phyloP scores from a whole-genome alignment of 2,113 vertebrate species.

The Pyrgilauda ruficollis region DNA sequence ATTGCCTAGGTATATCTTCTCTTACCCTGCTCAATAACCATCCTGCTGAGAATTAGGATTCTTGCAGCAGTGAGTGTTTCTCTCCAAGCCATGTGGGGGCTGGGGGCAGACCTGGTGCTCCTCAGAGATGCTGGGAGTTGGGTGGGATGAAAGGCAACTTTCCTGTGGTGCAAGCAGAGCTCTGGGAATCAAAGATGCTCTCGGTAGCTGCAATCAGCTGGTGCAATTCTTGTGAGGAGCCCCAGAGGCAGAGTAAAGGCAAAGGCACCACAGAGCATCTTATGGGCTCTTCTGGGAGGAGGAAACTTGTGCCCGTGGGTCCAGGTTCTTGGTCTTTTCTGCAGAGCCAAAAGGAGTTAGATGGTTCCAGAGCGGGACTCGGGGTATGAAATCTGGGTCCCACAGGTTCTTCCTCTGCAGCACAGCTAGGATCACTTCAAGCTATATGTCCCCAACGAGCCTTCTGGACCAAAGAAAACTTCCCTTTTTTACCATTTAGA shows the following conservation, averaged over 20 bases:
- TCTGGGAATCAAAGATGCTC: background rate
- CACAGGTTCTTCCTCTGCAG: background rate
- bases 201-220: accelerated
- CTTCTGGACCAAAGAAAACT: background rate
- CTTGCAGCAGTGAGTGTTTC: background rate
- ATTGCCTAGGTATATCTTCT: conserved; percentile 8
- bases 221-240: background rate
- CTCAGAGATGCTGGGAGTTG: background rate
- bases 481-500: background rate
- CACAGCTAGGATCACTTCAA: background rate
- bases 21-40: background rate
- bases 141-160: background rate
- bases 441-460: background rate
- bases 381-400: background rate
- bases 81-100: accelerated
- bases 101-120: background rate
- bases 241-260: background rate
- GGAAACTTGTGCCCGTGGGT: background rate
- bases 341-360: background rate
- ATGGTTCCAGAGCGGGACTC: background rate
- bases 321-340: background rate
- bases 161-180: background rate
- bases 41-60: background rate
- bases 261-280: background rate
- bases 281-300: background rate